Evolutionary conservation across 2,113 vertebrate genomes (phyloP).

Genomic region (Petromus typicus): DNA sequence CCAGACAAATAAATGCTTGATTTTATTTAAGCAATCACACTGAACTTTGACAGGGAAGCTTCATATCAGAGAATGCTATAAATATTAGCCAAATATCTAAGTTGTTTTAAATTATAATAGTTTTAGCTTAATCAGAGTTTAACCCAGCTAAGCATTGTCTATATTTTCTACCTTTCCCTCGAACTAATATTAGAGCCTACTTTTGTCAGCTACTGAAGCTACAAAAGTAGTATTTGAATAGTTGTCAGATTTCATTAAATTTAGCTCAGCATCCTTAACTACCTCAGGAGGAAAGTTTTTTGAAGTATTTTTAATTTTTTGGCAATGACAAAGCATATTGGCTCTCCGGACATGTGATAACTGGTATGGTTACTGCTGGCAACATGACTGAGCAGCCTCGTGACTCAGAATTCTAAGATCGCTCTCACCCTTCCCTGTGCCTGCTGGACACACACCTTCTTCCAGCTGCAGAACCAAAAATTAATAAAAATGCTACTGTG

Average conservation of each 20-base stretch:
- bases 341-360: background rate
- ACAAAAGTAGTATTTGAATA: background rate
- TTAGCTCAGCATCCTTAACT: background rate
- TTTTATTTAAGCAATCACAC: background rate
- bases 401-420: background rate
- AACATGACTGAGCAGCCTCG: background rate
- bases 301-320: background rate
- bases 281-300: background rate
- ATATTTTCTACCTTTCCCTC: background rate
- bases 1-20: background rate
- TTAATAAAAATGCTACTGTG: background rate
- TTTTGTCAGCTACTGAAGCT: background rate
- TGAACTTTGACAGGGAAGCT: background rate
- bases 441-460: background rate
- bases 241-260: background rate
- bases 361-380: background rate
- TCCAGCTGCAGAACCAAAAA: background rate
- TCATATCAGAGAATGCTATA: background rate
- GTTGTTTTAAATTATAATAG: background rate
- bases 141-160: background rate
- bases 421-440: background rate
- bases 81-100: constrained; percentile 18
- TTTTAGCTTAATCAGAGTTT: background rate
- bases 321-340: background rate
- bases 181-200: background rate